Conservation (phyloP, 2,113 vertebrate species). For the Urocolius indicus region DNA sequence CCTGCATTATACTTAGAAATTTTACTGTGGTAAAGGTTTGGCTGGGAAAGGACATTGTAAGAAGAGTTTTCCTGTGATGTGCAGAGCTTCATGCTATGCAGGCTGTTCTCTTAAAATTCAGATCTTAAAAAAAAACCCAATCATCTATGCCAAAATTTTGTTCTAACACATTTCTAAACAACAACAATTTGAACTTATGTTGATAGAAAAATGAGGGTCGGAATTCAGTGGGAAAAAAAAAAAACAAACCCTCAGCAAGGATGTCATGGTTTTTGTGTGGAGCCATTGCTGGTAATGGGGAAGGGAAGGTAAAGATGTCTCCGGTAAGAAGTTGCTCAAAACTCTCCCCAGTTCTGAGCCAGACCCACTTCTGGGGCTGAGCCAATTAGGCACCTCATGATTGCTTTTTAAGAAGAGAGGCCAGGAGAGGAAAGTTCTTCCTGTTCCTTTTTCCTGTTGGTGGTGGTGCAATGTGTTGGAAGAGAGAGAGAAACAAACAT, state of each 20-base stretch:
- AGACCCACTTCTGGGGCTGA: too few species aligned
- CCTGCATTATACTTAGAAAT: not conserved
- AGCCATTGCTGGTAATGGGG: too few species aligned
- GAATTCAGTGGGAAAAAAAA: not conserved
- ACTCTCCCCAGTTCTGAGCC: too few species aligned
- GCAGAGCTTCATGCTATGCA: not conserved
- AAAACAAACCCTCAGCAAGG: not conserved
- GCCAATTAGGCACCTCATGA: too few species aligned
- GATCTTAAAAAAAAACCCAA: not conserved
- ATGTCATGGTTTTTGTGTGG: too few species aligned
- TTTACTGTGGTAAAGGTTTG: not conserved
- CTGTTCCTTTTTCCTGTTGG: too few species aligned
- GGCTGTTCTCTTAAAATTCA: not conserved
- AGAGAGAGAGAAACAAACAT: too few species aligned
- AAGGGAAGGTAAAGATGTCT: too few species aligned
- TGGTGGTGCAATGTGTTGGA: too few species aligned
- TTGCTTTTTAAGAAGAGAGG: too few species aligned
- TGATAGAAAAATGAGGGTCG: conserved; percentile 10
- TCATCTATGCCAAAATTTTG: not conserved
- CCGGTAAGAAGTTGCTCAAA: too few species aligned
- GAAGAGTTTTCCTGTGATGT: not conserved
- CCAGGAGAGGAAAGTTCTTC: too few species aligned
- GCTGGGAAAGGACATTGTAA: not conserved
- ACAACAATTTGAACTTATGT: not conserved
- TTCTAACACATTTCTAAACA: not conserved